phyloP scores from a whole-genome alignment of 30 jellyfish, hydroid and myxozoan genomes.

The Mastigias papua region DNA sequence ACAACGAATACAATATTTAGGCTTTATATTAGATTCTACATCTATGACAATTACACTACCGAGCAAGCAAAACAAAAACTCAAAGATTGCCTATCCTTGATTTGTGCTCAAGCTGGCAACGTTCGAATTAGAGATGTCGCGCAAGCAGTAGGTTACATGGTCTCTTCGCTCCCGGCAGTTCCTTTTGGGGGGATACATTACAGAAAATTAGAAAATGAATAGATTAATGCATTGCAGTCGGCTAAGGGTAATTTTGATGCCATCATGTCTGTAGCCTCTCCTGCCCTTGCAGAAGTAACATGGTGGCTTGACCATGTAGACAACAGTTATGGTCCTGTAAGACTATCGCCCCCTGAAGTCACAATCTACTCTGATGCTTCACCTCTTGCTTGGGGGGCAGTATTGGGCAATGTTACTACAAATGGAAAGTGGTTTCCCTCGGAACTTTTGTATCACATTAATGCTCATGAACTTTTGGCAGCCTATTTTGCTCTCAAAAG shows the following conservation, averaged over 20 bases:
- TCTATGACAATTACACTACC: slow-evolving; percentile 43
- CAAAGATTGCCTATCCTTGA: not conserved
- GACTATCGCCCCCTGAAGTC: slow-evolving; percentile 8
- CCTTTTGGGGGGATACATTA: slow-evolving; percentile 32
- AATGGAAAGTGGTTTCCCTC: slow-evolving; percentile 31
- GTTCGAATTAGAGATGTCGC: slow-evolving; percentile 56
- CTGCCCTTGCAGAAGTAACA: not conserved
- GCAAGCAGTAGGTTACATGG: slow-evolving; percentile 47
- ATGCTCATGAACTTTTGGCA: slow-evolving; percentile 19
- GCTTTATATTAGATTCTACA: slow-evolving; percentile 21
- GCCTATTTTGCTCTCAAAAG: slow-evolving; percentile 55
- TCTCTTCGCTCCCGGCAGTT: slow-evolving; percentile 47
- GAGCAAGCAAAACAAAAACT: not conserved
- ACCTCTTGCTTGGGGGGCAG: slow-evolving; percentile 67
- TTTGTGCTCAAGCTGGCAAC: not conserved
- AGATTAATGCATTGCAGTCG: slow-evolving; percentile 7
- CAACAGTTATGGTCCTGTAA: not conserved
- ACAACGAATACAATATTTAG: slow-evolving; percentile 36
- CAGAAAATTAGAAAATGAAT: slow-evolving; percentile 37
- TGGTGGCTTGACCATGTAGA: slow-evolving; percentile 50
- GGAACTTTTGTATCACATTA: slow-evolving; percentile 40
- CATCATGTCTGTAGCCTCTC: not conserved
- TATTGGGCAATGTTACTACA: not conserved
- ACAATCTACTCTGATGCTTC: slow-evolving; percentile 53
- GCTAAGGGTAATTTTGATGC: slow-evolving; percentile 52